Conservation (phyloP, 1,140 invertebrate species). For the Pentalonia nigronervosa region DNA sequence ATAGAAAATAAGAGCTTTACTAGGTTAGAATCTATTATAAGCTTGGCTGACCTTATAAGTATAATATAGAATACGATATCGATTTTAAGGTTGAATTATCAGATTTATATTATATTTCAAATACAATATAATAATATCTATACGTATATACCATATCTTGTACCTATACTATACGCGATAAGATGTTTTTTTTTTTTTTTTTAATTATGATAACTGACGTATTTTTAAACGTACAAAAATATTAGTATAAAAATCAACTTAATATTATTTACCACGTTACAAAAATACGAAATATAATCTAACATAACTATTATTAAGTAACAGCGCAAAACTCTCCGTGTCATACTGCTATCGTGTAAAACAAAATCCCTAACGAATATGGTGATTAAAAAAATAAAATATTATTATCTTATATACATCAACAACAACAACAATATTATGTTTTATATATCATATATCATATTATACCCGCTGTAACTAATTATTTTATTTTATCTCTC, state of each 20-base stretch:
- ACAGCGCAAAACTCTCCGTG: neutral
- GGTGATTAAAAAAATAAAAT: conserved; percentile 3
- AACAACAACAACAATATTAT: neutral
- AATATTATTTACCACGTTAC: neutral
- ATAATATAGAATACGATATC: neutral
- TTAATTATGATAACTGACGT: neutral
- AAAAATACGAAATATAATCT: neutral
- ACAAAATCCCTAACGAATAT: neutral
- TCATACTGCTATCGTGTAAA: neutral
- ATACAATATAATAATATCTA: neutral
- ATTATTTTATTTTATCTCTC: neutral
- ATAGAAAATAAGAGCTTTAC: too few relatives aligned
- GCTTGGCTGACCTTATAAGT: neutral
- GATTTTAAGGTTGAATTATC: neutral
- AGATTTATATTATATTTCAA: neutral
- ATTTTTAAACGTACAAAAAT: neutral
- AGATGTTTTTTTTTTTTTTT: neutral
- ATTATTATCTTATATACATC: conserved; percentile 5
- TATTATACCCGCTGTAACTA: neutral
- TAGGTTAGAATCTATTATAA: neutral
- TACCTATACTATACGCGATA: too few relatives aligned
- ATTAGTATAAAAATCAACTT: neutral
- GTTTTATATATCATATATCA: neutral
- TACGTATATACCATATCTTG: neutral
- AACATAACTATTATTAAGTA: neutral